These are phyloP conservation scores for Bhutanitis thaidina DNA, from an alignment of 2,888 invertebrate genomes.

Conservation along the genomic window DNA sequence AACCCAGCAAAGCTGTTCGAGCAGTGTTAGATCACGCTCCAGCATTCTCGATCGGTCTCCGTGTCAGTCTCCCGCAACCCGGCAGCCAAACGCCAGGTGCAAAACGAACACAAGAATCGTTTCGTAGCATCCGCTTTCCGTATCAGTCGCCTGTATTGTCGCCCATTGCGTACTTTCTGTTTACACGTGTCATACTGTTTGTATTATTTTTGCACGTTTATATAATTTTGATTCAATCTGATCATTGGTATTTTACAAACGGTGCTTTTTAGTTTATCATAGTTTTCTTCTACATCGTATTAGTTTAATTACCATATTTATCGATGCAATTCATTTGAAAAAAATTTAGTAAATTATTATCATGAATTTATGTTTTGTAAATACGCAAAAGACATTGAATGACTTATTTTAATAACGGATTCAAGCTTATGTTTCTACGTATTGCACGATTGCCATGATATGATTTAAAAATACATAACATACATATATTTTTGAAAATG, in stretches of 20 bases:
- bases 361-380: too few relatives aligned
- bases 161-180: slow-evolving; percentile 1
- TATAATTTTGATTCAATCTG: not conserved
- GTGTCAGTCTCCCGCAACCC: slow-evolving; percentile 68
- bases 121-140: slow-evolving; percentile 11
- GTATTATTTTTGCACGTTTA: not conserved
- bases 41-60: slow-evolving; percentile 82
- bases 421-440: too few relatives aligned
- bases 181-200: not conserved
- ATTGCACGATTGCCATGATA: too few relatives aligned
- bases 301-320: too few relatives aligned
- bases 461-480: too few relatives aligned
- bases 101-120: slow-evolving; percentile 2
- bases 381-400: too few relatives aligned
- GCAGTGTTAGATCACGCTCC: slow-evolving; percentile 77
- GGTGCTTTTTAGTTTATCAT: too few relatives aligned
- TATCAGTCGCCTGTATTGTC: not conserved
- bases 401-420: too few relatives aligned
- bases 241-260: not conserved
- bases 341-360: too few relatives aligned
- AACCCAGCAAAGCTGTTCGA: slow-evolving; percentile 85
- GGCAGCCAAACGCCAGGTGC: slow-evolving; percentile 78
- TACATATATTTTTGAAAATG: too few relatives aligned
- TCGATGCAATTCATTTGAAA: too few relatives aligned
- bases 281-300: too few relatives aligned